phyloP scores from a whole-genome alignment of 2,113 vertebrate genomes.

The Naja naja region DNA sequence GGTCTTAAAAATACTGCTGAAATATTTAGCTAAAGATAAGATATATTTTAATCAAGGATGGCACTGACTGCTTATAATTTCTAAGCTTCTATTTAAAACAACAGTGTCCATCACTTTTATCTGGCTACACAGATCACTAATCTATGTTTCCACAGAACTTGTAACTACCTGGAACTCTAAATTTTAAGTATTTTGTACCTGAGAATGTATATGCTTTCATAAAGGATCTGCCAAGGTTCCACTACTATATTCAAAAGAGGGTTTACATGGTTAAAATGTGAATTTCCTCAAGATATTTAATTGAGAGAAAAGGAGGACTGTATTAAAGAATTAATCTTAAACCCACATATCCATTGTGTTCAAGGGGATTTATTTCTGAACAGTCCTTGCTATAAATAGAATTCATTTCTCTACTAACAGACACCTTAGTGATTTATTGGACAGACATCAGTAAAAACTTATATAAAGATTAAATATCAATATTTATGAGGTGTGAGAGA shows the following conservation, averaged over 20 bases:
- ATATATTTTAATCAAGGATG: background rate
- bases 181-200: background rate
- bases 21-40: background rate
- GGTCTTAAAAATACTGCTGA: constrained; percentile 3
- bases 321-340: background rate
- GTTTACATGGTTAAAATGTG: background rate
- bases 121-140: background rate
- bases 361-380: background rate
- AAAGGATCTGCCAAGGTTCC: background rate
- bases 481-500: constrained; percentile 2
- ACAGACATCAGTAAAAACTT: constrained; percentile 17
- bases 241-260: background rate
- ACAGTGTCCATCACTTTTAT: background rate
- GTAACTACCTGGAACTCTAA: background rate
- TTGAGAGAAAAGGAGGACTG: background rate
- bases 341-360: background rate
- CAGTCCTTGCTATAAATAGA: background rate
- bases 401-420: background rate
- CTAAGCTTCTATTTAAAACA: background rate
- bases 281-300: background rate
- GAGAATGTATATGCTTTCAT: background rate
- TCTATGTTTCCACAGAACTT: background rate
- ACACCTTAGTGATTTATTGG: background rate
- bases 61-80: background rate
- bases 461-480: background rate